Conservation (phyloP, 2,888 invertebrate species). For the Pollenia angustigena region DNA sequence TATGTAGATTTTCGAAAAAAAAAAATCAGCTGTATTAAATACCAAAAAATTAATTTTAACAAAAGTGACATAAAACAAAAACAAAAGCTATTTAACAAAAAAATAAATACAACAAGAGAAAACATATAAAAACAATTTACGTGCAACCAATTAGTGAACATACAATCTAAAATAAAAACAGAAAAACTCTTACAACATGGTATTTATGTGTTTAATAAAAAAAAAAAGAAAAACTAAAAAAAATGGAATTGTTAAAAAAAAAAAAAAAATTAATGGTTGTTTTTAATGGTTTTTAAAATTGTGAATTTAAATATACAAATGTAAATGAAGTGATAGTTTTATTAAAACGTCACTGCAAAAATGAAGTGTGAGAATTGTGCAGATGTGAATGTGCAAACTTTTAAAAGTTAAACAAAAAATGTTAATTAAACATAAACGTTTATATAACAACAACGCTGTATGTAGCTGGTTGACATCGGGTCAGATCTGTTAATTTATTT, state of each 20-base stretch:
- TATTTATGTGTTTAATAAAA: neutral
- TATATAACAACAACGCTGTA: slow-evolving; percentile 83
- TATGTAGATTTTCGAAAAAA: too few relatives aligned
- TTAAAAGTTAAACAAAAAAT: neutral
- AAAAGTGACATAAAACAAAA: neutral
- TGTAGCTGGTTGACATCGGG: slow-evolving; percentile 89
- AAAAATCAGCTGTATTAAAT: neutral
- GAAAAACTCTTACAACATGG: slow-evolving; percentile 3
- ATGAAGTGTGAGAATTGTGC: neutral
- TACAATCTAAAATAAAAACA: slow-evolving; percentile 11
- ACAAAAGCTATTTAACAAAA: slow-evolving; percentile 16
- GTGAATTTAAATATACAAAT: slow-evolving; percentile 9
- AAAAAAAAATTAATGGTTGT: neutral
- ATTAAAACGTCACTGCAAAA: slow-evolving; percentile 6
- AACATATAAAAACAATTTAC: slow-evolving; percentile 24
- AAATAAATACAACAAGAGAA: neutral
- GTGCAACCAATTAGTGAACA: slow-evolving; percentile 40
- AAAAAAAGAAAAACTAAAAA: neutral
- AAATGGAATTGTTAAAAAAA: neutral
- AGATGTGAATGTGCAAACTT: neutral
- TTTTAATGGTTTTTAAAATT: slow-evolving; percentile 48
- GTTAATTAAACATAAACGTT: slow-evolving; percentile 22
- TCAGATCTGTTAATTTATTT: slow-evolving; percentile 86
- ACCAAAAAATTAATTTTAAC: neutral
- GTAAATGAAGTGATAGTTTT: neutral